Evolutionary conservation across 2,113 vertebrate species (phyloP), one percentile per base, ranked within the genome.

Genomic region (Pteruthius melanotis): DNA sequence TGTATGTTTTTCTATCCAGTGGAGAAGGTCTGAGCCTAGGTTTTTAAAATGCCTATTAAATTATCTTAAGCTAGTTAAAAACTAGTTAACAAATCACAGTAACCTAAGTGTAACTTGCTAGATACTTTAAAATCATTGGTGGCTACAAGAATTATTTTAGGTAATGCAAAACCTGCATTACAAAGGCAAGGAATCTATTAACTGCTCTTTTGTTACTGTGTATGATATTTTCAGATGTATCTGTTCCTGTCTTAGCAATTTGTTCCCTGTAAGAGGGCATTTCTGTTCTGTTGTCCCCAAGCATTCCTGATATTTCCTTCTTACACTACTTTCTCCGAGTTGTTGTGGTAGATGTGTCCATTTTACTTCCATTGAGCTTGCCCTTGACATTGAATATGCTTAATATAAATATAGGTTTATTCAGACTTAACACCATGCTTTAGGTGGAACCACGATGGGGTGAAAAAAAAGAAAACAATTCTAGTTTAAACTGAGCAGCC

Each of bases 301-400:
- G 30, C 21, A 37, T 1, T 1, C 26, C 40, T 84, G 4, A 12
- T 47, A 19, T 35, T 75, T 23, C 33, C 10, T 87, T 39, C 28
- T 12, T n/a, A 16, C 15, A 2, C 23, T 70, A 5, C 28, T 71
- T 79, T 26, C 1, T 78, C 57, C 66, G 42, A 45, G 26, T 33
- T 57, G 31, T 66, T 5, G 1, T 11, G 26, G 0, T 72, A 35
- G n/a, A 11, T n/a, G 13, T 83, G 33, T 45, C 69, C 0, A 0
- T 68, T 79, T 60, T 13, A 23, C 23, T 60, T 10, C 31, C 15
- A 45, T 33, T 4, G 10, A 75, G 23, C 42, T 71, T 90, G 23
- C 21, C 17, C 27, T 90, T 53, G 60, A 11, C 3, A 15, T 1
- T 60, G 39, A 52, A 40, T 56, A 30, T 31, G 33, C 39, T 69